These are phyloP conservation scores for Drosophila yooni DNA, from an alignment of 2,888 invertebrate genomes.

Conservation along the genomic window DNA sequence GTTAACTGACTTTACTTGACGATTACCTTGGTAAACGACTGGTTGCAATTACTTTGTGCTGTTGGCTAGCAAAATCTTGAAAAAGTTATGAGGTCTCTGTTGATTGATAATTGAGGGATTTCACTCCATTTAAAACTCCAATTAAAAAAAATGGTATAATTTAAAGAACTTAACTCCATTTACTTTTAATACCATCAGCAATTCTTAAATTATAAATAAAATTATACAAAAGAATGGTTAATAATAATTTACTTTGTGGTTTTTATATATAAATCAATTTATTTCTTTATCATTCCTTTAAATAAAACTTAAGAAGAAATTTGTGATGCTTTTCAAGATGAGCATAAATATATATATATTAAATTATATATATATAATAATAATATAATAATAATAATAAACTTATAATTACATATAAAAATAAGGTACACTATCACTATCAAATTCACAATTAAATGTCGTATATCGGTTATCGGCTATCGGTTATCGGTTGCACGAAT, in stretches of 20 bases:
- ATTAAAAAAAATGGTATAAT: not conserved
- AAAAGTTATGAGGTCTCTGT: no score
- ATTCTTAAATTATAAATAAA: not conserved
- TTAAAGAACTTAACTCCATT: not conserved
- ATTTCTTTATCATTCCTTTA: not conserved
- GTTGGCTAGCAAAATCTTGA: not conserved
- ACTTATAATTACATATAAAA: not conserved
- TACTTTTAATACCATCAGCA: not conserved
- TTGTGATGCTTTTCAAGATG: not conserved
- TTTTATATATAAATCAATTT: no score
- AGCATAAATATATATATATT: not conserved
- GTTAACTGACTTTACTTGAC: not conserved
- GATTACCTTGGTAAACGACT: conserved; percentile 29
- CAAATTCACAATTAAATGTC: not conserved
- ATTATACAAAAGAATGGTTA: not conserved
- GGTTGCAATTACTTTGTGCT: not conserved
- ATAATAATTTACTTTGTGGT: not conserved
- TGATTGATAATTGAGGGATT: not conserved
- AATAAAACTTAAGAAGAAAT: not conserved
- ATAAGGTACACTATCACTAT: not conserved
- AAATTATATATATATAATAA: not conserved
- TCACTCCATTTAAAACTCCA: not conserved
- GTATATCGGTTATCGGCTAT: conserved; percentile 7
- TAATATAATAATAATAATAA: not conserved
- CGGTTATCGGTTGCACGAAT: conserved; percentile 21